These are phyloP conservation scores for Lasioglossum morio DNA, from an alignment of 2,888 invertebrate species.

Conservation along the genomic window DNA sequence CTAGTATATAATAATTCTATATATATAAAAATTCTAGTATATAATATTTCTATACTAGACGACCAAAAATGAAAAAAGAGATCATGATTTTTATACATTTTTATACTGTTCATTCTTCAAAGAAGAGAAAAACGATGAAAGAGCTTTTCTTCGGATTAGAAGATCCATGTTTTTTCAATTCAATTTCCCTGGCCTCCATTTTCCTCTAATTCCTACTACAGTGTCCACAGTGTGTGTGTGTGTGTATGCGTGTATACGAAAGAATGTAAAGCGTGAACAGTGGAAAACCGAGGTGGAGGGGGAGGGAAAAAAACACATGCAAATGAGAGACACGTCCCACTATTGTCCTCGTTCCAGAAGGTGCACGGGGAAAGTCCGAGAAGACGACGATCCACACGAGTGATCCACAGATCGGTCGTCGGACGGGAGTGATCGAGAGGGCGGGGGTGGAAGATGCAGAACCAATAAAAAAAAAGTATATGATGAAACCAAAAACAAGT, in stretches of 20 bases:
- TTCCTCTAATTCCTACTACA: conserved; percentile 15
- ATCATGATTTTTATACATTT: background rate
- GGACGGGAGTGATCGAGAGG: background rate
- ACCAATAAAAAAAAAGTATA: conserved; percentile 14
- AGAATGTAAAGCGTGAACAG: conserved; percentile 54
- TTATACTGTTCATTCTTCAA: background rate
- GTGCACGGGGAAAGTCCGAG: conserved; percentile 17
- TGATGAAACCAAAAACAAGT: conserved; percentile 20
- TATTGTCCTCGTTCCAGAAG: conserved; percentile 38
- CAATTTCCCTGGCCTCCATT: background rate
- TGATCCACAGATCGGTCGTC: conserved; percentile 42
- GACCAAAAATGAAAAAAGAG: background rate
- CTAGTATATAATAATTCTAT: too few relatives aligned
- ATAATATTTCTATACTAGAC: too few relatives aligned
- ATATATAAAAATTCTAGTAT: too few relatives aligned
- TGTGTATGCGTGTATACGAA: conserved; percentile 25
- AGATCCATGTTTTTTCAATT: background rate
- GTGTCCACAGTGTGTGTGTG: background rate
- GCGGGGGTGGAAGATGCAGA: conserved; percentile 42
- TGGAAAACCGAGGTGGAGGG: conserved; percentile 11
- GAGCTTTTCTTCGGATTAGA: background rate
- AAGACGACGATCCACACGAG: conserved; percentile 34
- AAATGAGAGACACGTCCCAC: conserved; percentile 50
- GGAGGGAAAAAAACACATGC: conserved; percentile 33
- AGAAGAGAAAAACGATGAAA: background rate